These are phyloP conservation scores for Anser brachyrhynchus DNA, from an alignment of 2,113 vertebrate genomes.

Conservation along the genomic window DNA sequence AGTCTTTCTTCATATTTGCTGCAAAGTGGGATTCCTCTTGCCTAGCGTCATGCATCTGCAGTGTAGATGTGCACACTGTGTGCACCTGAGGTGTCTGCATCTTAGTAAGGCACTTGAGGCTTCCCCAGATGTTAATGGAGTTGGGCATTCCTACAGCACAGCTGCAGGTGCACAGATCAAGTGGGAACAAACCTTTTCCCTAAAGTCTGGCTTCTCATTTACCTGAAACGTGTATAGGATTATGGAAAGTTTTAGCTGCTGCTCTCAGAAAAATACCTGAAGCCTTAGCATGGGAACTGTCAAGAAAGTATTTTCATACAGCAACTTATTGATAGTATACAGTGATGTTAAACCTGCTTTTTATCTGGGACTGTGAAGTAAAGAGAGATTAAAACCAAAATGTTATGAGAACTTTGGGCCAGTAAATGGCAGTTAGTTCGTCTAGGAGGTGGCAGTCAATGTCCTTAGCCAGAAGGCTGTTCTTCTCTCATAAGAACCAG, in stretches of 20 bases:
- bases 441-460: neutral
- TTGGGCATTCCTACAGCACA: neutral
- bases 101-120: neutral
- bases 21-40: neutral
- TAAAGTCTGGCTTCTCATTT: neutral
- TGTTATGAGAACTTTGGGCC: neutral
- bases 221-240: neutral
- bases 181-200: neutral
- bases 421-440: neutral
- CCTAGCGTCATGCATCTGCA: fast-evolving
- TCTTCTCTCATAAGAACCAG: neutral
- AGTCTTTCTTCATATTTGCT: neutral
- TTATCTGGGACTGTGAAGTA: neutral
- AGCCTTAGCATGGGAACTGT: neutral
- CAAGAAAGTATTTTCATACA: neutral
- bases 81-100: neutral
- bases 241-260: neutral
- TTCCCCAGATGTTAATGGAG: neutral
- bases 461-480: neutral
- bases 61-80: fast-evolving
- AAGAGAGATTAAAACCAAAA: neutral
- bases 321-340: neutral
- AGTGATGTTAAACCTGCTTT: neutral
- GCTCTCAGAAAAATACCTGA: neutral
- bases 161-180: neutral